Percentiles rank a stretch among this genome's conserved stretches.
These are phyloP conservation scores for Ptilorrhoa leucosticta DNA, from an alignment of 2,113 vertebrate genomes.

Conservation along the genomic window DNA sequence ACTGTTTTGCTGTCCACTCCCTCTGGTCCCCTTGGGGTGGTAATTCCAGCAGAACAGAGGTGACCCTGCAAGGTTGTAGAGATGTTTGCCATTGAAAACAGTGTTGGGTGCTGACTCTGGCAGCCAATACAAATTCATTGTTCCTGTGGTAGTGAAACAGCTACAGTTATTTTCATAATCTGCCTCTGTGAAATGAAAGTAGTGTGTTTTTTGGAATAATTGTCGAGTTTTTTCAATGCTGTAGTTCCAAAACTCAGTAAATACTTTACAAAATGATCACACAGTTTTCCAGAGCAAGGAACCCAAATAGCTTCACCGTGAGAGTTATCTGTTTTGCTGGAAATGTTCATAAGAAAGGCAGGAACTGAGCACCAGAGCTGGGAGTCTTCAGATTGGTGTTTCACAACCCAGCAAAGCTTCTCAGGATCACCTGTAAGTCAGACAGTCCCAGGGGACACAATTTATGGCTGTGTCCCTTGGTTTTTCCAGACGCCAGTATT, in stretches of 20 bases:
- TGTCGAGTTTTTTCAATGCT: background rate
- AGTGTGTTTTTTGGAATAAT: fast-evolving
- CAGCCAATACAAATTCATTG: background rate
- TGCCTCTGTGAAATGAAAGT: background rate
- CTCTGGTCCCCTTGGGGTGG: background rate
- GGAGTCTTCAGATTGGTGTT: background rate
- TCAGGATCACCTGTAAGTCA: fast-evolving
- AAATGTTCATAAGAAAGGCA: background rate
- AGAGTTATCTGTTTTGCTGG: background rate
- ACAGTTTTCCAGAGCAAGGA: background rate
- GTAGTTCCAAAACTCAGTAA: background rate
- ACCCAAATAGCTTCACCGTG: fast-evolving
- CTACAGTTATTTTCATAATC: background rate
- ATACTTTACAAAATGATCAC: background rate
- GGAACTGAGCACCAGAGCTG: background rate
- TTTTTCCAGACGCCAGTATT: background rate
- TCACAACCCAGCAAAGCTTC: background rate
- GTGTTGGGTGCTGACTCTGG: background rate
- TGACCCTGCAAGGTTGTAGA: background rate
- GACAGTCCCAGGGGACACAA: fast-evolving
- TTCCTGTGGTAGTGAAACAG: background rate
- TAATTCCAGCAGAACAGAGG: background rate
- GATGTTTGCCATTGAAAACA: background rate
- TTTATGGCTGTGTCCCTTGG: background rate
- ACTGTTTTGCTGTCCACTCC: background rate